These are phyloP conservation scores for Cyprinodon diabolis DNA, from an alignment of 2,797 vertebrate species.

Conservation along the genomic window DNA sequence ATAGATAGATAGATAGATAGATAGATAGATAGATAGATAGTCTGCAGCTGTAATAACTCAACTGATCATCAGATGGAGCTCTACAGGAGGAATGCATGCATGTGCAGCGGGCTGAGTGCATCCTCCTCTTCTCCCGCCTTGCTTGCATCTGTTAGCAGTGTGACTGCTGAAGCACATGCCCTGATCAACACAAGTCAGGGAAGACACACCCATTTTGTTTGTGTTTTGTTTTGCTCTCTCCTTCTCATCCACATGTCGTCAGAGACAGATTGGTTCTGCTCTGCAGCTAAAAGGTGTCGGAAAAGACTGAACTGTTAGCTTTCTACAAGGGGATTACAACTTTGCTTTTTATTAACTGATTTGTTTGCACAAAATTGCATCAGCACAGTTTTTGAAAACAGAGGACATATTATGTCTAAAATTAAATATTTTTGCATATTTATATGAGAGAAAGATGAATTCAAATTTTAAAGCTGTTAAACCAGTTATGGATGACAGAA, in stretches of 20 bases:
- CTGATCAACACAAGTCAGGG: slow-evolving; percentile 2
- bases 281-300: too few species aligned
- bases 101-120: background rate
- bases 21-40: background rate
- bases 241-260: background rate
- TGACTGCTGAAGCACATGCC: slow-evolving; percentile 54
- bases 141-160: slow-evolving; percentile 31
- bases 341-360: too few species aligned
- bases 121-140: slow-evolving; percentile 15
- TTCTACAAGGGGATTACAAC: too few species aligned
- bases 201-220: slow-evolving; percentile 15
- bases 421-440: too few species aligned
- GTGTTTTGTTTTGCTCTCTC: background rate
- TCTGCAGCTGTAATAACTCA: slow-evolving; percentile 7
- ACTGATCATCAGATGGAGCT: slow-evolving; percentile 19
- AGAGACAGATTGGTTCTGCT: background rate
- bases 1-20: background rate
- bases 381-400: too few species aligned
- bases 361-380: too few species aligned
- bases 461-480: too few species aligned
- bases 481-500: too few species aligned
- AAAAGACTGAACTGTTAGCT: too few species aligned
- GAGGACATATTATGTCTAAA: too few species aligned
- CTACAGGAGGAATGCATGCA: slow-evolving; percentile 5
- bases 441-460: too few species aligned